phyloP scores from a whole-genome alignment of 2,888 invertebrate species.

The Apodemia mormo region DNA sequence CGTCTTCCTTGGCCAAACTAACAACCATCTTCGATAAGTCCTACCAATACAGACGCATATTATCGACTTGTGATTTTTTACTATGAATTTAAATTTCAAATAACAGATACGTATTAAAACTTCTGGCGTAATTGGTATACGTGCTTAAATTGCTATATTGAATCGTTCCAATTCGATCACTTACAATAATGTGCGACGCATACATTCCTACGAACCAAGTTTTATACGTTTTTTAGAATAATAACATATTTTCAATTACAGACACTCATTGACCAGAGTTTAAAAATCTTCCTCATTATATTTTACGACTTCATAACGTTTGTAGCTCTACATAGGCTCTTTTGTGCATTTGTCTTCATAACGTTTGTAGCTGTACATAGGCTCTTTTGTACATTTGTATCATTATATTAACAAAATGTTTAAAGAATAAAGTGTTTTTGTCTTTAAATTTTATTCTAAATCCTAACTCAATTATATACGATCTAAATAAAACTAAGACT shows the following conservation, averaged over 20 bases:
- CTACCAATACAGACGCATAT: too few species aligned
- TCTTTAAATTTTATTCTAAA: not conserved
- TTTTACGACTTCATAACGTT: not conserved
- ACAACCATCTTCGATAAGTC: too few species aligned
- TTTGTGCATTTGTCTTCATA: not conserved
- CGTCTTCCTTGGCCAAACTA: too few species aligned
- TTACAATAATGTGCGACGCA: too few species aligned
- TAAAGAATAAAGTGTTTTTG: not conserved
- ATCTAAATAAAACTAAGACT: constrained; percentile 3
- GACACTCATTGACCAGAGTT: not conserved
- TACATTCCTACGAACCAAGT: too few species aligned
- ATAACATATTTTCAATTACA: not conserved
- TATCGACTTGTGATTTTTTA: too few species aligned
- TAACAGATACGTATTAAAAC: too few species aligned
- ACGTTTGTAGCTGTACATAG: not conserved
- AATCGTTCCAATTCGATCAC: too few species aligned
- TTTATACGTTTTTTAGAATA: not conserved
- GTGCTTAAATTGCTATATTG: too few species aligned
- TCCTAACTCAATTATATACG: not conserved
- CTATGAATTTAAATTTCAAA: too few species aligned
- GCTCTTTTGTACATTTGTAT: not conserved
- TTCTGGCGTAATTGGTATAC: too few species aligned
- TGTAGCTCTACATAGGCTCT: too few species aligned
- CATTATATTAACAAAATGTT: not conserved
- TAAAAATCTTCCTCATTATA: not conserved